phyloP scores from a whole-genome alignment of 2,797 vertebrate genomes.

The Austrolebias charrua region DNA sequence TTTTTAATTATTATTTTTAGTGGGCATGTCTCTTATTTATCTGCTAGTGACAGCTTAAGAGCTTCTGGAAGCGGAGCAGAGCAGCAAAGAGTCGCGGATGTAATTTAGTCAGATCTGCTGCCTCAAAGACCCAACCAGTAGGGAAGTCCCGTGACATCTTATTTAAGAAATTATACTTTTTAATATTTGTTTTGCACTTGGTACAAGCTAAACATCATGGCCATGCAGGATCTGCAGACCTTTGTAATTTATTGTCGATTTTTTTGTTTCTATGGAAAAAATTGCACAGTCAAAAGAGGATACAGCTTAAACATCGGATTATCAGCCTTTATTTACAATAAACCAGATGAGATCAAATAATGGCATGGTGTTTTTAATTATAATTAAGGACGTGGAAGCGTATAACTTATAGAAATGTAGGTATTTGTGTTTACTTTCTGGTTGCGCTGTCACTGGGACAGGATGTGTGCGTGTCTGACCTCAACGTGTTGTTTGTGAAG shows the following conservation, averaged over 20 bases:
- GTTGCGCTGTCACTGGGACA: constrained; percentile 18
- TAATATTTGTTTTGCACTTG: not conserved
- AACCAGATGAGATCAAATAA: not conserved
- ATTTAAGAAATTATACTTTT: not conserved
- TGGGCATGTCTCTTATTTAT: not conserved
- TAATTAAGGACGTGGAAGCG: not conserved
- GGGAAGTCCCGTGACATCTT: not conserved
- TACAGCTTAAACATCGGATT: not conserved
- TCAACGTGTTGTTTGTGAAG: constrained; percentile 41
- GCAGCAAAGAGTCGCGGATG: not conserved
- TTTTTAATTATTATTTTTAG: constrained; percentile 1
- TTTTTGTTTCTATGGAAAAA: not conserved
- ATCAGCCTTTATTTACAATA: not conserved
- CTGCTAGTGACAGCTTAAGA: not conserved
- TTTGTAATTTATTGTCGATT: constrained; percentile 4
- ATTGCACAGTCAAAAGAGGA: constrained; percentile 2
- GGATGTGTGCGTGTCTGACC: constrained; percentile 17
- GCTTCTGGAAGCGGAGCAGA: not conserved
- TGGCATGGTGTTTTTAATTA: not conserved
- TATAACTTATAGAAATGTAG: constrained; percentile 11
- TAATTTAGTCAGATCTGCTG: not conserved
- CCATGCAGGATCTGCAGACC: not conserved
- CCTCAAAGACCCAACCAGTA: not conserved
- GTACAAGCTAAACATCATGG: not conserved
- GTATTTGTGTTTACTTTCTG: constrained; percentile 30